Conservation (phyloP, 2,888 invertebrate genomes). For the Lithophane semibrunnea region DNA sequence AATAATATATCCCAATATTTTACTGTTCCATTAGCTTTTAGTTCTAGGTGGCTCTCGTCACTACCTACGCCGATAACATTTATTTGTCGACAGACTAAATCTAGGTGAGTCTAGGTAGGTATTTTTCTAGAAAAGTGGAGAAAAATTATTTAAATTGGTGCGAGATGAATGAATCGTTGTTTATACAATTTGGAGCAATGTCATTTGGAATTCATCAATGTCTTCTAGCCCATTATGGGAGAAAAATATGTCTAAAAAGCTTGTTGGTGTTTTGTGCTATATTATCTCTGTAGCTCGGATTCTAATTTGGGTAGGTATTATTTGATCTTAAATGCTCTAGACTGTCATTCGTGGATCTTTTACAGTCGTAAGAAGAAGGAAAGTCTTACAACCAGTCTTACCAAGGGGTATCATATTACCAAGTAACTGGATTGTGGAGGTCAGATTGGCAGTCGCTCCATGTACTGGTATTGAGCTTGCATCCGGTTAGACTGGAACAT, state of each 20-base stretch:
- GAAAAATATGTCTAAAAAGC: background rate
- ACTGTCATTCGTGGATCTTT: background rate
- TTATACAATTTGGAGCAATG: slow-evolving; percentile 21
- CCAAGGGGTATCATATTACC: background rate
- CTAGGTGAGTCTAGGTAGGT: slow-evolving; percentile 38
- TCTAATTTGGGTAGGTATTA: background rate
- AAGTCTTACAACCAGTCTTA: background rate
- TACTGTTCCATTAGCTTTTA: slow-evolving; percentile 75
- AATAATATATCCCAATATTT: slow-evolving; percentile 70
- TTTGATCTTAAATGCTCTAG: background rate
- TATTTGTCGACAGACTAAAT: slow-evolving; percentile 59
- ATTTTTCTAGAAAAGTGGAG: slow-evolving; percentile 25
- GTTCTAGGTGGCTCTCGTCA: slow-evolving; percentile 70
- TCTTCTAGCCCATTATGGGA: background rate
- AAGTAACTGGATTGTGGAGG: background rate
- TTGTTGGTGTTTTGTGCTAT: background rate
- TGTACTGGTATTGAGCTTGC: background rate
- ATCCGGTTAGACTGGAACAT: background rate
- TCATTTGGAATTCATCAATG: slow-evolving; percentile 35
- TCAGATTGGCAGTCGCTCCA: background rate
- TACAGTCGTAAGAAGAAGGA: background rate
- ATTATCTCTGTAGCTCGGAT: background rate
- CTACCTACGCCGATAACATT: slow-evolving; percentile 69
- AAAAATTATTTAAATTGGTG: slow-evolving; percentile 22
- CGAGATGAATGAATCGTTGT: slow-evolving; percentile 31